These are phyloP conservation scores for Tokudaia muenninki DNA, from an alignment of 2,797 vertebrate species.

Conservation along the genomic window DNA sequence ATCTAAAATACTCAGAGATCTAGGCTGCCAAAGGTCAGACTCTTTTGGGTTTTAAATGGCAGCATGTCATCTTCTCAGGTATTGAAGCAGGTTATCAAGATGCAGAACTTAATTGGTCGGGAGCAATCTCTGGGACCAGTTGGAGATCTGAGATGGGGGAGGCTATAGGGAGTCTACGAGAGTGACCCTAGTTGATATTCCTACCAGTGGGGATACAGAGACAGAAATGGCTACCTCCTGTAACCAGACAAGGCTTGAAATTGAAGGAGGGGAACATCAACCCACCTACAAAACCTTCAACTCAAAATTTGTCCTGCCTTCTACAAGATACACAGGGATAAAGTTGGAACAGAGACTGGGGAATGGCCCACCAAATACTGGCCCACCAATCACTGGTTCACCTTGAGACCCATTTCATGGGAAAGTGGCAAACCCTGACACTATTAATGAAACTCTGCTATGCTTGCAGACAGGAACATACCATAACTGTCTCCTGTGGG, in stretches of 20 bases:
- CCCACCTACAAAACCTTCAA: not conserved
- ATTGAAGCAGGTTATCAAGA: not conserved
- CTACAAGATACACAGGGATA: not conserved
- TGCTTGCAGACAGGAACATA: not conserved
- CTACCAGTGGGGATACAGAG: not conserved
- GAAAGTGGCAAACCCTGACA: not conserved
- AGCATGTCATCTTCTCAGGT: not conserved
- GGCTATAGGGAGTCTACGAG: not conserved
- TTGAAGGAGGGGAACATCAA: not conserved
- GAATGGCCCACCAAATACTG: not conserved
- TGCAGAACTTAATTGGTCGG: not conserved
- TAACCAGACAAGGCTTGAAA: not conserved
- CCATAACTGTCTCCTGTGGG: not conserved
- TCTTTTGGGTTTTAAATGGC: not conserved
- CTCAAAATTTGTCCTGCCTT: not conserved
- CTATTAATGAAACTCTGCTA: not conserved
- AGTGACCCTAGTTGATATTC: not conserved
- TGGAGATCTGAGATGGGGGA: not conserved
- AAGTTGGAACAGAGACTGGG: not conserved
- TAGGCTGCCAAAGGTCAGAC: not conserved
- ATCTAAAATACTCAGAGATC: not conserved
- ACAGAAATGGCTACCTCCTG: not conserved
- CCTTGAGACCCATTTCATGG: not conserved
- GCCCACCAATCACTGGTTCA: too few relatives aligned
- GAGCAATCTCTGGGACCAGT: not conserved